Base-by-base conservation (phyloP, 1,140 invertebrate species). In the Scaptomyza pallida region DNA sequence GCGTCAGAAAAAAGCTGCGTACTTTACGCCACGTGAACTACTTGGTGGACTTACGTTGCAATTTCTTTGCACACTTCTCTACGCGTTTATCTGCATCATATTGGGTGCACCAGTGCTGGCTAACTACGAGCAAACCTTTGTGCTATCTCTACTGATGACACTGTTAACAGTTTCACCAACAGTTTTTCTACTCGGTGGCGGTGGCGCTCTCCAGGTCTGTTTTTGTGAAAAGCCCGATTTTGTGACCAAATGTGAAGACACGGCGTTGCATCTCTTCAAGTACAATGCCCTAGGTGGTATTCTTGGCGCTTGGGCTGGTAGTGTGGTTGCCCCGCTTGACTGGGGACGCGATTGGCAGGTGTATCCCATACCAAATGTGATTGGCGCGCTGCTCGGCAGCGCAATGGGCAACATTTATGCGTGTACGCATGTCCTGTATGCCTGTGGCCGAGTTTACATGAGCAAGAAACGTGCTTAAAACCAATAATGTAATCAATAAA, bases 331-430 rank as follows among this genome's bases (percentile, higher is more conserved):
- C 35, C 96, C 96, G 26, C 89, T 97, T 4, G 96, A 97, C 89
- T 97, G 96, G 96, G 95, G 97, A 83, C 92, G 95, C 61, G 94
- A 95, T 19, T 97, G 96, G 96, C 96, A 95, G 91, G 89, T 78
- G 12, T 95, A 95, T 94, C 95, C 95, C 13, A 93, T 95, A 83
- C 94, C 95, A 8, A 95, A 94, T 78, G 91, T 93, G 12, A 91
- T 93, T 30, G 94, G 94, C 60, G 93, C 94, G n/a, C 73, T 94
- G 5, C 41, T 94, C 61, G 94, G 94, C 10, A 93, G 92, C 51
- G 91, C 92, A 37, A 43, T 92, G n/a, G 92, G 92, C 6, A 92
- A 94, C 76, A 90, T 91, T 16, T 90, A 90, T 45, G 83, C 80
- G 9, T 91, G 90, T 21, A 88, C 90, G 17, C 79, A 86, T 41